phyloP scores from a whole-genome alignment of 2,113 vertebrate genomes.

The Xiphophorus couchianus region DNA sequence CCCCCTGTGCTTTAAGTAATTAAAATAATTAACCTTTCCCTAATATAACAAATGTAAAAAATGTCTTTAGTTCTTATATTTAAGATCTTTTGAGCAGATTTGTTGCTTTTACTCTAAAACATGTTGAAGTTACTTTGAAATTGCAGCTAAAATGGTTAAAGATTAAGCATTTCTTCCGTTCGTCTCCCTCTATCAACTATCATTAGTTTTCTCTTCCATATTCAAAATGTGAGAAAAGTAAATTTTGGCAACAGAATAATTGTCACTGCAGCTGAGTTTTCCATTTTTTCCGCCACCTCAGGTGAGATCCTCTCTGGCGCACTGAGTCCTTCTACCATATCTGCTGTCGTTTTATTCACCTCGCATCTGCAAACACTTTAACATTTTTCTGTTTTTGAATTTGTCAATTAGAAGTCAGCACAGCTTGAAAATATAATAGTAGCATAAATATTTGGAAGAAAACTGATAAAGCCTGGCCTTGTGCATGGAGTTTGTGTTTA shows the following conservation, averaged over 20 bases:
- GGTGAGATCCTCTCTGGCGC: constrained; percentile 31
- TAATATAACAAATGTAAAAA: too few relatives aligned
- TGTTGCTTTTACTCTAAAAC: too few relatives aligned
- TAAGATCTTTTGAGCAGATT: too few relatives aligned
- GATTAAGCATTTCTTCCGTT: background rate
- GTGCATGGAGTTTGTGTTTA: background rate
- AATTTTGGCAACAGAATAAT: constrained; percentile 21
- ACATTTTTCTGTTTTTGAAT: background rate
- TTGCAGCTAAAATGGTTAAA: background rate
- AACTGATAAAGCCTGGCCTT: background rate
- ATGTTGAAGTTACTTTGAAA: background rate
- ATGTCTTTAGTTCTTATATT: too few relatives aligned
- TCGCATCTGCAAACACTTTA: background rate
- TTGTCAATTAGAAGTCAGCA: constrained; percentile 7
- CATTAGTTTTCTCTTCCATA: background rate
- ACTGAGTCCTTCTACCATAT: constrained; percentile 14
- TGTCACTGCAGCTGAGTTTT: constrained; percentile 45
- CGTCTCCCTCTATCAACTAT: constrained; percentile 1
- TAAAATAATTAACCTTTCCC: too few relatives aligned
- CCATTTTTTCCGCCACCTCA: constrained; percentile 50
- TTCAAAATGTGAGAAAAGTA: constrained; percentile 27
- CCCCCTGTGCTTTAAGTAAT: too few relatives aligned
- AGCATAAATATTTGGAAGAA: background rate
- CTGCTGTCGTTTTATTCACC: background rate
- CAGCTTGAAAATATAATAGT: background rate